Evolutionary conservation across 1,140 invertebrate species (phyloP).

Genomic region (Aphelinus atriplicis): DNA sequence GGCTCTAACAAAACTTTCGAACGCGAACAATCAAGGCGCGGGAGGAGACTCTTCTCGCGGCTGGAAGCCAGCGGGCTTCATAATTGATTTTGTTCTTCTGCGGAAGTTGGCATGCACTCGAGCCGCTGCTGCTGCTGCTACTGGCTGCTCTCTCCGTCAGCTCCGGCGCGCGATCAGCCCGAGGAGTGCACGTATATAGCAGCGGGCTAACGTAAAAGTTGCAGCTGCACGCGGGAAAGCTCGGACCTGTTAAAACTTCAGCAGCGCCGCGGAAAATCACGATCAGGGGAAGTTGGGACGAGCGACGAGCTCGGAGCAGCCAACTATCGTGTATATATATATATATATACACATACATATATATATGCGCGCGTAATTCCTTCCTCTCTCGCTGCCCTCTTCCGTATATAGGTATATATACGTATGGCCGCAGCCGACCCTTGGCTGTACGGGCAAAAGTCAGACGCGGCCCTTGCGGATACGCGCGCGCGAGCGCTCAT

Average conservation of each 20-base stretch:
- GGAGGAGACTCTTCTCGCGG: constrained; percentile 28
- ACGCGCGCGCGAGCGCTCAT: background rate
- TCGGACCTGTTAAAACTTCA: constrained; percentile 58
- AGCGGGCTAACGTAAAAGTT: constrained; percentile 51
- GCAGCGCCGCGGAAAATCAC: constrained; percentile 52
- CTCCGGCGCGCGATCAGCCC: background rate
- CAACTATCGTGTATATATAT: background rate
- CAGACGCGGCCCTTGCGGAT: background rate
- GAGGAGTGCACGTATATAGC: constrained; percentile 6
- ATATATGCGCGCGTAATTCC: too few species aligned
- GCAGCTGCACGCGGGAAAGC: constrained; percentile 31
- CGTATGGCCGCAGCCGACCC: too few species aligned
- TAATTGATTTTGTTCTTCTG: constrained; percentile 59
- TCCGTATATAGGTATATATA: too few species aligned
- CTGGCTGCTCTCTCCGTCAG: background rate
- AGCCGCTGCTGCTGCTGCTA: constrained; percentile 19
- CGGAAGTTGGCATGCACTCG: constrained; percentile 53
- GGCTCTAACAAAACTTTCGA: constrained; percentile 33
- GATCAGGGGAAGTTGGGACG: constrained; percentile 38
- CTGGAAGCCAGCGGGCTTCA: constrained; percentile 42
- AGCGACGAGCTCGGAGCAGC: background rate
- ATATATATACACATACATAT: background rate
- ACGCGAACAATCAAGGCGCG: constrained; percentile 41
- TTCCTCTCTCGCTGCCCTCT: too few species aligned
- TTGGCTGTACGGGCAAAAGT: background rate